Evolutionary conservation across 2,888 invertebrate species (phyloP), one percentile per base, ranked within the genome.

Genomic region (Caradrina clavipalpis): DNA sequence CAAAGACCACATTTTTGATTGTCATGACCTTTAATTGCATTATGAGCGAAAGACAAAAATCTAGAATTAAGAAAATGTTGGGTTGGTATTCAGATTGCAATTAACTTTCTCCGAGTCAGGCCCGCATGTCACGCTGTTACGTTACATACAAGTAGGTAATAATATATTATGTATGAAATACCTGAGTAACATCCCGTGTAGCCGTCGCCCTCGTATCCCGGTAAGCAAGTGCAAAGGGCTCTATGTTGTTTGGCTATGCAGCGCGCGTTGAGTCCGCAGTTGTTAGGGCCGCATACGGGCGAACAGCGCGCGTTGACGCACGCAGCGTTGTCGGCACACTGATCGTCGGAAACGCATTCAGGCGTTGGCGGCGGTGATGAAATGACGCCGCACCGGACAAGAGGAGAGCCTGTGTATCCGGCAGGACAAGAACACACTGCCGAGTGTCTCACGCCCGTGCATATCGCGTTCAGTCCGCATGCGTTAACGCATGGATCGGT

Each of bases 381-480:
- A 51, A 90, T 83, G 35, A 91, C 81, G 61, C 93, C 96, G 86
- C 98, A 98, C 76, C 98, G 97, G 10, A 98, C 97, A 86, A 97
- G 97, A 0, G 98, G 97, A 69, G 98, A 97, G 54, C 99, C 99
- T 51, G 97, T 97, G 88, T 97, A 98, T 63, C 97, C 98, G 50
- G 80, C 86, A 31, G 98, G 98, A 89, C 99, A 99, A 0, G 97
- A 97, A 88, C 99, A 99, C 17, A 98, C 96, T 0, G 98, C 97
- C 76, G 97, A 97, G 90, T 98, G 98, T 79, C 96, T 90, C 6
- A 96, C 90, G 22, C 94, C 97, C 80, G 97, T 97, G 86, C 99
- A 99, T 45, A 98, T 96, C 1, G 99, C 98, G 89, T 98, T 98
- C 1, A 98, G 89, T 50, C 98, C 98, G 86, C 98, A 99, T 26